Conservation (phyloP, 2,888 invertebrate genomes). For the Thera britannica region DNA sequence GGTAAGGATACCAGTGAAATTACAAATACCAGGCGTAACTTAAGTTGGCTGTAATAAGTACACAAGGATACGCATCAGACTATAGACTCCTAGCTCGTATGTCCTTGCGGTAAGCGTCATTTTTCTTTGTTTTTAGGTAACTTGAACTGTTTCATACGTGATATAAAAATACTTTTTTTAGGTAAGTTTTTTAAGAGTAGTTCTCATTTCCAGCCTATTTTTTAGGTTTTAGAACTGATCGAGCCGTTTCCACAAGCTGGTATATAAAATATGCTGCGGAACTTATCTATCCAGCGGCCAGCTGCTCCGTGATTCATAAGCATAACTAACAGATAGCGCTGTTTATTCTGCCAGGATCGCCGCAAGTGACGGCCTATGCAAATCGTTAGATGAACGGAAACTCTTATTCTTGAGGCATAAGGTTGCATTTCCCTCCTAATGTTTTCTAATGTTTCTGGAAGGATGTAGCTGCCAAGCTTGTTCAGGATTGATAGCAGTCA, state of each 20-base stretch:
- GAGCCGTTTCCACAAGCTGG: conserved; percentile 23
- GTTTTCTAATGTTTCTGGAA: conserved; percentile 20
- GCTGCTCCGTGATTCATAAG: conserved; percentile 73
- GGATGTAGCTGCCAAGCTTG: conserved; percentile 23
- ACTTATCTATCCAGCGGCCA: conserved; percentile 77
- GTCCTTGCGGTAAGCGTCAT: too few relatives aligned
- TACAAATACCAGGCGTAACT: too few relatives aligned
- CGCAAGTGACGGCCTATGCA: conserved; percentile 47
- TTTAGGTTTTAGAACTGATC: background rate
- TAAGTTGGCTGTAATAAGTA: too few relatives aligned
- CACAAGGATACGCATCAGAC: too few relatives aligned
- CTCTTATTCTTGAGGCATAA: conserved; percentile 13
- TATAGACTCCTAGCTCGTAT: too few relatives aligned
- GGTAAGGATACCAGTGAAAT: too few relatives aligned
- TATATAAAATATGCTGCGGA: conserved; percentile 65
- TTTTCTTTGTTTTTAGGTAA: too few relatives aligned
- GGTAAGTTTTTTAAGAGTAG: too few relatives aligned
- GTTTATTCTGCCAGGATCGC: conserved; percentile 63
- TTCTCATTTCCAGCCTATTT: background rate
- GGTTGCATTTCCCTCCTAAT: conserved; percentile 8
- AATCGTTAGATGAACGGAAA: conserved; percentile 31
- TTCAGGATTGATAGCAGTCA: conserved; percentile 22
- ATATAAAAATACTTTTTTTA: too few relatives aligned
- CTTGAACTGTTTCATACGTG: too few relatives aligned
- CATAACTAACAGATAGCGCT: conserved; percentile 64